A percentile compares a stretch with the other conserved stretches of the same genome.
Conservation (phyloP, 1,140 invertebrate genomes). For the Choristoneura fumiferana region DNA sequence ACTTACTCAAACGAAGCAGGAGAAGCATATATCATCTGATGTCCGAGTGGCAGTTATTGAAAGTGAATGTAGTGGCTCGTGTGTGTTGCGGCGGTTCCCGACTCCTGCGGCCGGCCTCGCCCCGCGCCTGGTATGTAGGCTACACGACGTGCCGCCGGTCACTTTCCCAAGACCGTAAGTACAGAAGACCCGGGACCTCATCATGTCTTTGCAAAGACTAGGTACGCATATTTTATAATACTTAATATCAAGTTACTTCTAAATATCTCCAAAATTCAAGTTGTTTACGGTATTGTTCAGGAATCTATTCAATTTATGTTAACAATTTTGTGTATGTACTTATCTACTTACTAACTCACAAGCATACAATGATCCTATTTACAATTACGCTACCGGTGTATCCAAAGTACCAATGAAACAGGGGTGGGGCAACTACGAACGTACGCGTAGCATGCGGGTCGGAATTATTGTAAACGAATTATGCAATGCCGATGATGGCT, state of each 20-base stretch:
- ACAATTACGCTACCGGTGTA: slow-evolving; percentile 17
- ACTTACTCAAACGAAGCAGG: slow-evolving; percentile 27
- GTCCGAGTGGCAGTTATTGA: slow-evolving; percentile 39
- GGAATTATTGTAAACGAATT: slow-evolving; percentile 47
- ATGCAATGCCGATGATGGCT: slow-evolving; percentile 36
- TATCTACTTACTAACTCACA: background rate
- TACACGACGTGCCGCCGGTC: background rate
- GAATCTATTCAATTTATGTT: background rate
- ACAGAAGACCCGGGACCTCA: background rate
- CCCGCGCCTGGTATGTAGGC: slow-evolving; percentile 2
- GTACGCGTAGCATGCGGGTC: slow-evolving; percentile 32
- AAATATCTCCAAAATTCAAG: background rate
- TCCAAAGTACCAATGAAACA: slow-evolving; percentile 27
- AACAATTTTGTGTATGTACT: background rate
- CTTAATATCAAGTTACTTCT: background rate
- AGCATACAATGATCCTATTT: background rate
- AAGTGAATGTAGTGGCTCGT: slow-evolving; percentile 43
- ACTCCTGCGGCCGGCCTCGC: background rate
- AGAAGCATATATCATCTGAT: slow-evolving; percentile 37
- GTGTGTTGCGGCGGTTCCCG: slow-evolving; percentile 22
- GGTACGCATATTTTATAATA: background rate
- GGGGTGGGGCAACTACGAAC: slow-evolving; percentile 43
- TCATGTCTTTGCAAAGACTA: background rate
- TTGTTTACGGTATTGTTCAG: background rate
- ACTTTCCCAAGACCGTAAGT: background rate